Base-by-base conservation (phyloP, 2,888 invertebrate species). In the Lysandra bellargus region DNA sequence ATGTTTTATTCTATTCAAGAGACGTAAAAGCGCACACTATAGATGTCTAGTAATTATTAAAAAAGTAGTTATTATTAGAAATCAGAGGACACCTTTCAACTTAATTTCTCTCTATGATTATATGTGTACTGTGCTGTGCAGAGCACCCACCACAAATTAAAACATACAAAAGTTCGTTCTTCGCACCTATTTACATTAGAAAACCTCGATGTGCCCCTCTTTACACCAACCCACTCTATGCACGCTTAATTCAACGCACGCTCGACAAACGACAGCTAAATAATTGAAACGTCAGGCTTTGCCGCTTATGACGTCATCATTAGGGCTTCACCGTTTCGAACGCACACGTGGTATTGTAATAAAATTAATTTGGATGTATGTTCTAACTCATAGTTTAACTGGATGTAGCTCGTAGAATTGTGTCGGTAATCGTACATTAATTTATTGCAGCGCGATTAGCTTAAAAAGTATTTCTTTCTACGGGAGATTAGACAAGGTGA, bases 201-300 rank as follows among this genome's bases (percentile, higher is more conserved):
- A 64, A 17, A 17, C 44, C 30, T 6, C 23, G 3, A 64, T 30
- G 30, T 23, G 23, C 33, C 69, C 14, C 33, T 69, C 69, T 69
- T 14, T 69, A 30, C 23, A 23, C 64, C 61, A 7, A 69, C 30
- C 1, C 14, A 6, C 33, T 69, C 69, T 9, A 5, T 37, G 69
- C 4, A 49, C 33, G 40, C 61, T 49, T 60, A 73, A 79, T 79
- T 79, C 78, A 57, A 57, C 37, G 74, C 79, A 79, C 79, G 79
- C 57, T 17, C 75, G 49, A 37, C 60, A 79, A 79, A 79, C 37
- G 79, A 75, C 79, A 79, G 74, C 74, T 60, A 44, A 74, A 79
- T 76, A 61, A 79, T 79, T 79, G 79, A 74, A 40, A 40, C 44
- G 75, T 74, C 79, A 74, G 40, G 79, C 7, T 79, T 72, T 57